Evolutionary conservation across 1,140 invertebrate species (phyloP), one percentile per base, ranked within the genome.

Genomic region (Mya arenaria): DNA sequence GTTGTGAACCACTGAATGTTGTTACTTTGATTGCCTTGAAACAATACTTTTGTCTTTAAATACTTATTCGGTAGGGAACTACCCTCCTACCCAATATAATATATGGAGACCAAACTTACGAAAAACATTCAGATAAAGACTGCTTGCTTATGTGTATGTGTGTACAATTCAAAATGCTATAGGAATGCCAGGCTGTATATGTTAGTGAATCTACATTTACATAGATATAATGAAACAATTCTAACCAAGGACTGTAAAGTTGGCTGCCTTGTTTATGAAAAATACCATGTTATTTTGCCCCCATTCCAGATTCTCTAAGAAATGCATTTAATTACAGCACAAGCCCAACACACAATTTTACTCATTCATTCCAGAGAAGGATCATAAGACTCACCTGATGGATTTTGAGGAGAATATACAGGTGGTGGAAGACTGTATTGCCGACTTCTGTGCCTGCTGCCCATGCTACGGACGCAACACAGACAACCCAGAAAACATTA

Each of bases 391-490:
- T 13, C 19, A 28, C 8, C 3, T 25, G 15, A 41, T 23, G n/a
- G 8, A 60, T 15, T 15, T 75, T 5, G 28, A 75, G 28, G 36
- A 19, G 23, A 55, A 75, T 34, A 30, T 75, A 4, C 34, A 75
- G 55, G 36, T 75, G 32, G 72, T 75, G 37, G 72, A 62, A 44
- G 56, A 58, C 37, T 75, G 58, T 48, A 44, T 75, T 15, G 62
- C 72, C 30, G 72, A 75, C 25, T 75, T 75, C 34, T 75, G 72
- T 63, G 58, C n/a, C 0, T 75, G 72, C 30, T 75, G 72, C 28
- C 72, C 72, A 19, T 75, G 72, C 25, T 75, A 63, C n/a, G 52
- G 52, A 2, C 56, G n/a, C 60, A 58, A 75, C 44, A 41, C 34
- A 39, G 72, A 75, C 5, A 75, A 75, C 37, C 72, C 72, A 15